A percentile compares a stretch with the other conserved stretches of the same genome.
phyloP scores from a whole-genome alignment of 1,140 invertebrate species.

The Tetramorium alpestre region DNA sequence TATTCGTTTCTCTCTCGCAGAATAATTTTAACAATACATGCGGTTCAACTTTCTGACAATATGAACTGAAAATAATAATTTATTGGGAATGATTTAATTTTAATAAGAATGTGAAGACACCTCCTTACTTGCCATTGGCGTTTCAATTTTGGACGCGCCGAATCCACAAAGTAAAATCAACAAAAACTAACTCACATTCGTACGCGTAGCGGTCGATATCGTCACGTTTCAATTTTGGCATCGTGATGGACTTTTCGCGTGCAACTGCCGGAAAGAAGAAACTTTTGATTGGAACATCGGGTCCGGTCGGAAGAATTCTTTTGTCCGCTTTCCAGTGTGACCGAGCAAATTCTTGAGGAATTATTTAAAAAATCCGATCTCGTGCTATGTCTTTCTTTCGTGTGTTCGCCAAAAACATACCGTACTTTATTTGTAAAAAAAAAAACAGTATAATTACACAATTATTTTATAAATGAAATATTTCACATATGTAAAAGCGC shows the following conservation, averaged over 20 bases:
- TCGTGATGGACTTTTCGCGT: conserved; percentile 74
- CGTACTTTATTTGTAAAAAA: background rate
- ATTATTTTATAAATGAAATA: background rate
- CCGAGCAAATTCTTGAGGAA: conserved; percentile 57
- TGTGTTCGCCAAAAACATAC: background rate
- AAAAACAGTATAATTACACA: background rate
- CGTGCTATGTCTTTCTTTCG: background rate
- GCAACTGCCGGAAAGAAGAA: conserved; percentile 60
- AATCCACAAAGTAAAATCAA: conserved; percentile 19
- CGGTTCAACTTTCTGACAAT: background rate
- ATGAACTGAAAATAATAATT: background rate
- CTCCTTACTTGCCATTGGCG: background rate
- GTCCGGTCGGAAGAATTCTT: conserved; percentile 59
- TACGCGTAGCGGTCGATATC: conserved; percentile 53
- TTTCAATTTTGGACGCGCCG: conserved; percentile 19
- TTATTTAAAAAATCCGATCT: conserved; percentile 23
- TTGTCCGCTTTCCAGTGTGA: conserved; percentile 56
- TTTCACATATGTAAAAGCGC: background rate
- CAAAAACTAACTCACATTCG: conserved; percentile 44
- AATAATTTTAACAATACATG: background rate
- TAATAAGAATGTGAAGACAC: background rate
- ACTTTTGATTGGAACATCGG: conserved; percentile 70
- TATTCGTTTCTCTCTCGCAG: background rate
- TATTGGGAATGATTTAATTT: background rate
- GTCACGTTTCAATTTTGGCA: conserved; percentile 79